Conservation (phyloP, 2,888 invertebrate genomes). For the Entomobrya proxima region DNA sequence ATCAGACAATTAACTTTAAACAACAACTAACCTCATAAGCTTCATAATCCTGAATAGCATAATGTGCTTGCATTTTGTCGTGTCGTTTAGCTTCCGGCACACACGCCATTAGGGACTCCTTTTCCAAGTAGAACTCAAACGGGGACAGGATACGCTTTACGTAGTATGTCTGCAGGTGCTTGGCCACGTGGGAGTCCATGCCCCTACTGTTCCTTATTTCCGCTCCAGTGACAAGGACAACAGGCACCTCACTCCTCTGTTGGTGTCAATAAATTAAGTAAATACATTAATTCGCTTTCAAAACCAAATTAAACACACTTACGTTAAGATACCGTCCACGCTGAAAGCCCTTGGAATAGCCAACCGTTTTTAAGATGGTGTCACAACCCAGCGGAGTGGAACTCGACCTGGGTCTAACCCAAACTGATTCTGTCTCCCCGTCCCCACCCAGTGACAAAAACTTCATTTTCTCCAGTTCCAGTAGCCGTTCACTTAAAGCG, state of each 20-base stretch:
- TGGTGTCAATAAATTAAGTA: neutral
- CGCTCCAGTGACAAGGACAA: neutral
- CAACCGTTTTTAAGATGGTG: neutral
- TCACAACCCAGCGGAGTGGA: neutral
- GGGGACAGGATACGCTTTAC: slow-evolving; percentile 36
- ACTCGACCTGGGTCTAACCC: too few relatives aligned
- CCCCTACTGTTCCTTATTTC: neutral
- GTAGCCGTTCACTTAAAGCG: too few relatives aligned
- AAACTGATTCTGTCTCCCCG: too few relatives aligned
- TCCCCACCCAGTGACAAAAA: too few relatives aligned
- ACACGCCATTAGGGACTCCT: too few relatives aligned
- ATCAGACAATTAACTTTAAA: neutral
- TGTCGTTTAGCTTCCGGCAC: neutral
- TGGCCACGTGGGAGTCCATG: neutral
- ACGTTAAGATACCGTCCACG: neutral
- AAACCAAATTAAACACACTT: neutral
- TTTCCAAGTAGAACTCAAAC: slow-evolving; percentile 50
- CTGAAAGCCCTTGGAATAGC: neutral
- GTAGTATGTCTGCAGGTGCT: neutral
- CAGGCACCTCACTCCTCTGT: neutral
- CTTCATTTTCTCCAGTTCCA: too few relatives aligned
- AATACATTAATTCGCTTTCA: neutral
- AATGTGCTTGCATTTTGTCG: slow-evolving; percentile 22
- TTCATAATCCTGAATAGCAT: neutral
- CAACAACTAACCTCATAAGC: neutral